Percentiles rank a stretch among this genome's conserved stretches.
Conservation (phyloP, 2,888 invertebrate genomes). For the Pseudeuparius sepicola region DNA sequence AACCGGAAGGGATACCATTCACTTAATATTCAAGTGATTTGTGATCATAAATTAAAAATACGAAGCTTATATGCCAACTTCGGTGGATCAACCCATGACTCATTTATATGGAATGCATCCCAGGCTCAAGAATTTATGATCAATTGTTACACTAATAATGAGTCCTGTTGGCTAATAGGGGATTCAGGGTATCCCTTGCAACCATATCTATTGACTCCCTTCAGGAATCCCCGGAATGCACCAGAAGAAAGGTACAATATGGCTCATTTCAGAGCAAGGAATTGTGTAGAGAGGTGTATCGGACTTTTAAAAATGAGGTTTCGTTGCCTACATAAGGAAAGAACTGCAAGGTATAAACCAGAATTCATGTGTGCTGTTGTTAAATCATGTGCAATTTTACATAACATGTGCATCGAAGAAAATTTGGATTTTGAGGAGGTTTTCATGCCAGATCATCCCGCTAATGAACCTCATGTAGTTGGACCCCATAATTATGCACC, state of each 20-base stretch:
- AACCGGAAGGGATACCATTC: slow-evolving; percentile 10
- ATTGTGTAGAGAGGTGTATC: too few species aligned
- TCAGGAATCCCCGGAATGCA: slow-evolving; percentile 2
- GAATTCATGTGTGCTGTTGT: neutral
- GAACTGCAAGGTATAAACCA: slow-evolving; percentile 4
- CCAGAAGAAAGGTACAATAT: slow-evolving; percentile 3
- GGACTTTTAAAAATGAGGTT: slow-evolving; percentile 6
- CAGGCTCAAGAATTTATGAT: too few species aligned
- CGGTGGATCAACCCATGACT: slow-evolving; percentile 8
- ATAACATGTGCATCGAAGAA: slow-evolving; percentile 6
- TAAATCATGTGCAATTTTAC: slow-evolving; percentile 3
- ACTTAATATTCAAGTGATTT: slow-evolving; percentile 7
- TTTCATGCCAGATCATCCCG: too few species aligned
- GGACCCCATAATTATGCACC: too few species aligned
- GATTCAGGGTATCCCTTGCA: slow-evolving; percentile 2
- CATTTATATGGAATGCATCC: too few species aligned
- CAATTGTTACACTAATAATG: too few species aligned
- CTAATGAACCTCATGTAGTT: too few species aligned
- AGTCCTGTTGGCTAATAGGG: too few species aligned
- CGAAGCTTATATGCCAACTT: slow-evolving; percentile 4
- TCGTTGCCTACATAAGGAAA: slow-evolving; percentile 1
- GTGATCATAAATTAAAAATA: slow-evolving; percentile 7
- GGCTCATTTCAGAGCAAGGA: slow-evolving; percentile 3
- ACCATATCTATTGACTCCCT: slow-evolving; percentile 2
- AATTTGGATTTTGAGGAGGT: too few species aligned